Evolutionary conservation across 2,888 invertebrate genomes (phyloP).

Genomic region (Dexiosoma caninum): DNA sequence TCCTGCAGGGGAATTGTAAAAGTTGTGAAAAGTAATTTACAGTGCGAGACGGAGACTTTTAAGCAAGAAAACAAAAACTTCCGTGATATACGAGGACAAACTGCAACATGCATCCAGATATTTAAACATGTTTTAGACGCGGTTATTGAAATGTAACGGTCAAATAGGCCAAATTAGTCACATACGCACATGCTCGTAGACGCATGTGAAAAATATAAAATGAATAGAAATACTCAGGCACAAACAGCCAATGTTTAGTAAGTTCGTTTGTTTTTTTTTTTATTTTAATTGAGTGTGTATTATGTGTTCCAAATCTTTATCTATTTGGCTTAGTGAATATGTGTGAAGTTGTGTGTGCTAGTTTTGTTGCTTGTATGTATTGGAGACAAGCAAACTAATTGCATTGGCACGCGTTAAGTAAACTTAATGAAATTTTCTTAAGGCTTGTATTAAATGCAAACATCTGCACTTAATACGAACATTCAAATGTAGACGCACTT

Average conservation of each 20-base stretch:
- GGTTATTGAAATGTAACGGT: constrained; percentile 56
- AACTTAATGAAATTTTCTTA: constrained; percentile 61
- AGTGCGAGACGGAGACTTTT: background rate
- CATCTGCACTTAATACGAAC: constrained; percentile 29
- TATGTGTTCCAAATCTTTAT: background rate
- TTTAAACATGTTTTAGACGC: background rate
- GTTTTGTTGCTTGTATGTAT: constrained; percentile 9
- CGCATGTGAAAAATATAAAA: too few species aligned
- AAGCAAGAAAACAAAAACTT: background rate
- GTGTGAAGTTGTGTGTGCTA: background rate
- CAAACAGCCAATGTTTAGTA: background rate
- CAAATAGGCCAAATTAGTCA: constrained; percentile 36
- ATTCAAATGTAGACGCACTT: constrained; percentile 23
- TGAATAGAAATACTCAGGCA: background rate
- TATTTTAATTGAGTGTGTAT: background rate
- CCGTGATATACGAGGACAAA: constrained; percentile 22
- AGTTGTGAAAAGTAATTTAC: background rate
- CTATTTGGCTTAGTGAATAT: background rate
- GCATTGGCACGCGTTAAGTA: constrained; percentile 62
- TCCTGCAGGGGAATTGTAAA: constrained; percentile 26
- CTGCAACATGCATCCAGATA: background rate
- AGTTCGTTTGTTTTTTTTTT: background rate
- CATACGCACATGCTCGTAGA: background rate
- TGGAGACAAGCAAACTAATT: constrained; percentile 62
- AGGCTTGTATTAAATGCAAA: constrained; percentile 45